Evolutionary conservation across 2,113 vertebrate species (phyloP).

Genomic region (Odobenus rosmarus): DNA sequence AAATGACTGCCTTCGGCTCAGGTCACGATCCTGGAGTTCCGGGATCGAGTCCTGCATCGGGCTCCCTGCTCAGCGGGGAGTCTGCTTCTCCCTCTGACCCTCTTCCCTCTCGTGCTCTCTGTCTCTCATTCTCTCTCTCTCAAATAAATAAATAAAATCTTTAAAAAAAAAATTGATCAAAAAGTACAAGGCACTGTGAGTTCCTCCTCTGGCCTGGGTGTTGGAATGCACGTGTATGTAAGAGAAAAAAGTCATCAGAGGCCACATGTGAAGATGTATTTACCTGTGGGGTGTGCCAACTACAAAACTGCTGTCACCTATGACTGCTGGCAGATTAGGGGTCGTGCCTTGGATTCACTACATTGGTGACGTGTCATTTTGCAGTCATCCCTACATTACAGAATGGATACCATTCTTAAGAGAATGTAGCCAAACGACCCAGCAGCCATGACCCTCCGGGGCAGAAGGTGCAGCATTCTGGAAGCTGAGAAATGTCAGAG

Average conservation of each 20-base stretch:
- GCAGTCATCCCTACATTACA: neutral
- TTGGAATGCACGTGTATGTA: neutral
- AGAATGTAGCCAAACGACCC: neutral
- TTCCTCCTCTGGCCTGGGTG: neutral
- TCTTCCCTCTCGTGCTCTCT: too few species aligned
- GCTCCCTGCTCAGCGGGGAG: too few species aligned
- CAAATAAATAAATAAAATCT: too few species aligned
- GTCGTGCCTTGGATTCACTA: neutral
- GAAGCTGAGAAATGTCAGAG: neutral
- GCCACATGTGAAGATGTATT: neutral
- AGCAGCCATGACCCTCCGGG: neutral
- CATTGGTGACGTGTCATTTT: neutral
- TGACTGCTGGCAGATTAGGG: neutral
- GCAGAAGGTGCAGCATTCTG: neutral
- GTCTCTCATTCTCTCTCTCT: too few species aligned
- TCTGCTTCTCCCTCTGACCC: too few species aligned
- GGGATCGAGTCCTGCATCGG: too few species aligned
- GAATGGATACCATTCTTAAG: constrained; percentile 1
- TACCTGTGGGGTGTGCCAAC: neutral
- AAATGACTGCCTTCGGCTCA: too few species aligned
- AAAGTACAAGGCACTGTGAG: neutral
- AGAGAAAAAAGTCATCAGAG: neutral
- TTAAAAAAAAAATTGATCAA: too few species aligned
- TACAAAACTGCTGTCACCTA: neutral
- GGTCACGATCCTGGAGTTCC: too few species aligned